Base-by-base conservation (phyloP, 2,888 invertebrate genomes). In the Torymus auratus region DNA sequence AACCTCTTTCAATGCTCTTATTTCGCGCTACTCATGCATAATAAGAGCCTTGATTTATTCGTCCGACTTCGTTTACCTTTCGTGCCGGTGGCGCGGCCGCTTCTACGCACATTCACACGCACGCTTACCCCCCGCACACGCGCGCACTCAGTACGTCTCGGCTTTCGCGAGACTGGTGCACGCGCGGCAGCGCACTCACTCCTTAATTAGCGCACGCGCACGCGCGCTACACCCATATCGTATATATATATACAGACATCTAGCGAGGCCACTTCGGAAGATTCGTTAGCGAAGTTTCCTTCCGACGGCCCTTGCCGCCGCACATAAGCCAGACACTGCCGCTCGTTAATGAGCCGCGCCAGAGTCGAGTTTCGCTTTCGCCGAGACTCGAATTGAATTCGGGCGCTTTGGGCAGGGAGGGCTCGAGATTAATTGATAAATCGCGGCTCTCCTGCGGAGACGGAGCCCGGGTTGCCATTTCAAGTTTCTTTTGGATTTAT, bases 271-370 rank as follows among this genome's bases (percentile, higher is more conserved):
- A 80, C 70, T 80, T 80, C 65, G 76, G 71, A 76, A 80, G 80
- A 80, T 80, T 80, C 80, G 76, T 80, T 80, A 80, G 80, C 70
- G 28, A 70, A 75, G 80, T 71, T 80, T 76, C 75, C 80, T 76
- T 76, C 80, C 70, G 4, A 5, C 68, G 52, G 73, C 74, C 14
- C 72, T 53, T 20, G 56, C 61, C 53, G 52, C 41, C 61, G 60
- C 60, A 58, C 62, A 12, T 65, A 15, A 17, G 41, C 41, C 41
- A 41, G 41, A 41, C 41, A 41, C 67, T 60, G 58, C 17, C 68
- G 17, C 15, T 68, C 69, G 69, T 62, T 77, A 77, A 77, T 77
- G 77, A 77, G 62, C 62, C 77, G 53, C 62, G 23, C 61, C 15
- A 55, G 23, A 0, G 56, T 7, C 17, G 70, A 77, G 74, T 56